Evolutionary conservation across 2,888 invertebrate genomes (phyloP).

Genomic region (Cerastoderma edule): DNA sequence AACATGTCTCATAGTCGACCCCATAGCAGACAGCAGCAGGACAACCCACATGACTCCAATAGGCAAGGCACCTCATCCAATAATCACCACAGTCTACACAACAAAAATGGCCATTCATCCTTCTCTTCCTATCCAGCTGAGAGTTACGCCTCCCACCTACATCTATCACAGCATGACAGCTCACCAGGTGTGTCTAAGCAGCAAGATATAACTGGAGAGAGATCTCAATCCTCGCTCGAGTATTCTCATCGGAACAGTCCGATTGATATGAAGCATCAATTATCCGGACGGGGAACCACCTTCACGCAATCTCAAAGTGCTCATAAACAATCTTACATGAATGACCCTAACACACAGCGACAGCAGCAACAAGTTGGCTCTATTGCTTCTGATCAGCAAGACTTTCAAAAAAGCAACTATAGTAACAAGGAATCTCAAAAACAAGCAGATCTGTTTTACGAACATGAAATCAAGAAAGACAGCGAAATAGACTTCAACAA

Average conservation of each 20-base stretch:
- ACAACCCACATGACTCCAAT: background rate
- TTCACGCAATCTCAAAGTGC: background rate
- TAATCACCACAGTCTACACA: background rate
- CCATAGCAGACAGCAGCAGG: conserved; percentile 8
- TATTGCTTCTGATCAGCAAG: background rate
- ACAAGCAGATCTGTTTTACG: conserved; percentile 36
- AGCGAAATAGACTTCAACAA: conserved; percentile 44
- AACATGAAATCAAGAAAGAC: conserved; percentile 50
- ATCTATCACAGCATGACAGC: background rate
- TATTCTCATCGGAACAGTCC: conserved; percentile 17
- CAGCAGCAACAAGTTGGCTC: background rate
- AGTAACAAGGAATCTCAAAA: conserved; percentile 4
- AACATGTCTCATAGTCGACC: conserved; percentile 1
- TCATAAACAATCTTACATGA: background rate
- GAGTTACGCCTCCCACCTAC: background rate
- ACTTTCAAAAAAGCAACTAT: conserved; percentile 8
- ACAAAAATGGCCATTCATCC: background rate
- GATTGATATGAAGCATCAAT: background rate
- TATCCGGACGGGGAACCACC: background rate
- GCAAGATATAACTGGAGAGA: background rate
- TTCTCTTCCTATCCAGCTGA: background rate
- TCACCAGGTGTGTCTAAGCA: background rate
- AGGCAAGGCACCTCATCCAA: background rate
- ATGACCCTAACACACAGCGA: background rate
- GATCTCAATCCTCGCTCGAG: background rate